These are phyloP conservation scores for Bovichtus variegatus DNA, from an alignment of 2,797 vertebrate species.

Conservation along the genomic window DNA sequence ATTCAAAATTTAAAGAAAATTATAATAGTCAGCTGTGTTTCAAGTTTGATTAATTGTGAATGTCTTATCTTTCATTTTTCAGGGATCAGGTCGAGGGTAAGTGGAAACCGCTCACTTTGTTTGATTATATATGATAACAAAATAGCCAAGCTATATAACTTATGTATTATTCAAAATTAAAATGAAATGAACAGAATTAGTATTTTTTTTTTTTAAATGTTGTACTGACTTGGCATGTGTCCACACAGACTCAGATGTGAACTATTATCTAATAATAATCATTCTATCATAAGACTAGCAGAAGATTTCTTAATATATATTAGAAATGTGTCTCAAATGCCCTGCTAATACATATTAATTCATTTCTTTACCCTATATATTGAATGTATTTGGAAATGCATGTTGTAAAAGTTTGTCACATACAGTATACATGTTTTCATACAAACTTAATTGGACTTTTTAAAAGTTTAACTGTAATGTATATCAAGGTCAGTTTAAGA, in stretches of 20 bases:
- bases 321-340: background rate
- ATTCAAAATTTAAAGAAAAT: background rate
- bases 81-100: constrained; percentile 93
- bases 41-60: background rate
- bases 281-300: too few species aligned
- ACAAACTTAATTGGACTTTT: background rate
- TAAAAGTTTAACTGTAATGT: background rate
- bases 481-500: background rate
- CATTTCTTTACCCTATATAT: background rate
- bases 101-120: constrained; percentile 61
- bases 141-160: background rate
- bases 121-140: background rate
- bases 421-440: background rate
- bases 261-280: too few species aligned
- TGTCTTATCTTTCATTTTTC: constrained; percentile 54
- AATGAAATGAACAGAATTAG: background rate
- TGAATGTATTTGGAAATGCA: background rate
- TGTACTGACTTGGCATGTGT: background rate
- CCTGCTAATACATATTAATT: background rate
- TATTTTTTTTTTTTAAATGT: too few species aligned
- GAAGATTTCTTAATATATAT: background rate
- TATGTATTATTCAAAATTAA: background rate
- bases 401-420: background rate
- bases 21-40: background rate
- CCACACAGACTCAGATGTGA: background rate